phyloP scores from a whole-genome alignment of 2,888 invertebrate species.

The Drosophila neonasuta region DNA sequence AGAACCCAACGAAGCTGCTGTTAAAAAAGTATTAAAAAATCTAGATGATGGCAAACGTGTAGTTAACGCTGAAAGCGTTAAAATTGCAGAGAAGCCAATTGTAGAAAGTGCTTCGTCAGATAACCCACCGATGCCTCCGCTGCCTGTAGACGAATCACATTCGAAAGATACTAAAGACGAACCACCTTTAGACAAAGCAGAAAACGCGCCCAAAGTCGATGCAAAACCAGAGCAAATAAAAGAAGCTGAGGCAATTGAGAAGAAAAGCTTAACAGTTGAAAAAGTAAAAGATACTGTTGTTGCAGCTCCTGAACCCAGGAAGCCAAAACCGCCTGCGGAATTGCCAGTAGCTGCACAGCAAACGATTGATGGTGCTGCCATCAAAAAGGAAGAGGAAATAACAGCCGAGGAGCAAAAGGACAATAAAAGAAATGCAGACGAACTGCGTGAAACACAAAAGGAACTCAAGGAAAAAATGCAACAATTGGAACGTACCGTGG shows the following conservation, averaged over 20 bases:
- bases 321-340: slow-evolving; percentile 1
- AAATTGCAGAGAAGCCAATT: slow-evolving; percentile 25
- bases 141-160: slow-evolving; percentile 76
- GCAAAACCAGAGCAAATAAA: slow-evolving; percentile 13
- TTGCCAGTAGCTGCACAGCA: slow-evolving; percentile 39
- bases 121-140: slow-evolving; percentile 67
- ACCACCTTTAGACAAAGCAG: slow-evolving; percentile 13
- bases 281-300: slow-evolving; percentile 1
- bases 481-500: slow-evolving; percentile 78
- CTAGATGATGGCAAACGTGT: slow-evolving; percentile 32
- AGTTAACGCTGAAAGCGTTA: slow-evolving; percentile 9
- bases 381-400: slow-evolving; percentile 83
- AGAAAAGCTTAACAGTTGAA: slow-evolving; percentile 16
- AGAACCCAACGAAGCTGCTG: slow-evolving; percentile 19
- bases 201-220: slow-evolving; percentile 14
- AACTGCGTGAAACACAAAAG: slow-evolving; percentile 79
- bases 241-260: neutral
- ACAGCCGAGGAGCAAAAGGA: slow-evolving; percentile 79
- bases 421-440: slow-evolving; percentile 68
- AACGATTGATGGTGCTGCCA: slow-evolving; percentile 81
- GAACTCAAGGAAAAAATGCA: slow-evolving; percentile 79
- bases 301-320: neutral
- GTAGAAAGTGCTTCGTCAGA: slow-evolving; percentile 31
- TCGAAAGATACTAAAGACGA: slow-evolving; percentile 20
- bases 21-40: slow-evolving; percentile 34